Evolutionary conservation across 1,140 invertebrate genomes (phyloP), one percentile per base, ranked within the genome.

Genomic region (Heliothis subflexa): DNA sequence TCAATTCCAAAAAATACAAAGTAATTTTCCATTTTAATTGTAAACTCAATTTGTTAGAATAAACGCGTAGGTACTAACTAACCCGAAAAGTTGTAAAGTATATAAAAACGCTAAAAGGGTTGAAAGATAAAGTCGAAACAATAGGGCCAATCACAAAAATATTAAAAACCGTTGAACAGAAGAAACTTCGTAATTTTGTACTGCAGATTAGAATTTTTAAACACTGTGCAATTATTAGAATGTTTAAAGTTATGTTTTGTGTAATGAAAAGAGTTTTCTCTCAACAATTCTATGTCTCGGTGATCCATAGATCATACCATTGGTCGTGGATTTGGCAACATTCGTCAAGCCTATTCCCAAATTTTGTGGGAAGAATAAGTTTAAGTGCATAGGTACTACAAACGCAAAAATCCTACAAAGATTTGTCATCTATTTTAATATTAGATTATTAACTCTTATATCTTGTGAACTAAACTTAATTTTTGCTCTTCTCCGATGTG

Each of bases 131-230:
- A 75, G 59, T 76, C 62, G 55, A 16, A 28, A 77, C 74, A 77
- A 77, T 77, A 62, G 74, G 47, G 21, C 49, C 74, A 77, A 77
- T 77, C 74, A 77, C 61, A 68, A 55, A 77, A 77, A 77, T 18
- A 54, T 77, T 55, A 55, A 66, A 77, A 68, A 55, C 45, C 45
- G 25, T 77, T 77, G 54, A 50, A 57, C 50, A 55, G 50, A 57
- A 61, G 12, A 68, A 68, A 52, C 61, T 77, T 68, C n/a, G 50
- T 75, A 75, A 75, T 75, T 74, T 62, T 75, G 71, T 59, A 73
- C 61, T 59, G 71, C 71, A 57, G 59, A 75, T 75, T 75, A 75
- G 57, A 64, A 62, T 75, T 62, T 75, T 62, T 62, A 7, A 75
- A 64, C 57, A 50, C 25, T 18, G 57, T 52, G 73, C 45, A 57